phyloP scores from a whole-genome alignment of 2,888 invertebrate species.

The Cactoblastis cactorum region DNA sequence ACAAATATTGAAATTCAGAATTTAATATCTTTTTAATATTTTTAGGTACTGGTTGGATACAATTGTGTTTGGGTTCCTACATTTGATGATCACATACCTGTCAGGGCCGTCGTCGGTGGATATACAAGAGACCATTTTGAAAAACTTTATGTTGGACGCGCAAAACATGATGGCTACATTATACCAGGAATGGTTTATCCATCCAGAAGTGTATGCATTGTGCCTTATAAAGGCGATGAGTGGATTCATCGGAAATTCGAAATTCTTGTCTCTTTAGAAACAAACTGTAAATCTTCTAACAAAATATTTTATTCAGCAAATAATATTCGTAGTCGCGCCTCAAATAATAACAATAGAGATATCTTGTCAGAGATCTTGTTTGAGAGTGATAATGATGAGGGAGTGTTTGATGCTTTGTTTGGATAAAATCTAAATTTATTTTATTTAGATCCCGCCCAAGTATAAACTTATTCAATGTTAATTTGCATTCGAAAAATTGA shows the following conservation, averaged over 20 bases:
- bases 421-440: too few species aligned
- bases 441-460: too few species aligned
- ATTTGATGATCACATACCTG: slow-evolving; percentile 80
- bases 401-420: too few species aligned
- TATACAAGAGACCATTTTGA: slow-evolving; percentile 65
- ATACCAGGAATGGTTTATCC: slow-evolving; percentile 87
- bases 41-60: slow-evolving; percentile 55
- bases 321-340: not conserved
- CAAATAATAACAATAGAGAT: too few species aligned
- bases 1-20: too few species aligned
- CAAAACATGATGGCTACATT: slow-evolving; percentile 82
- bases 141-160: slow-evolving; percentile 82
- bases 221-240: slow-evolving; percentile 75
- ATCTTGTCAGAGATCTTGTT: too few species aligned
- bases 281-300: slow-evolving; percentile 24
- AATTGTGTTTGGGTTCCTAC: slow-evolving; percentile 76
- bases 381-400: too few species aligned
- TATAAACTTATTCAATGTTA: too few species aligned
- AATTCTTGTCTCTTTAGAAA: slow-evolving; percentile 39
- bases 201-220: slow-evolving; percentile 85
- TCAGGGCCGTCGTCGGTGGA: slow-evolving; percentile 83
- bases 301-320: not conserved
- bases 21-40: too few species aligned
- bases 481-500: too few species aligned
- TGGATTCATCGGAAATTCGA: slow-evolving; percentile 36